Evolutionary conservation across 2,113 vertebrate species (phyloP), one percentile per base, ranked within the genome.

Genomic region (Butorides virescens): DNA sequence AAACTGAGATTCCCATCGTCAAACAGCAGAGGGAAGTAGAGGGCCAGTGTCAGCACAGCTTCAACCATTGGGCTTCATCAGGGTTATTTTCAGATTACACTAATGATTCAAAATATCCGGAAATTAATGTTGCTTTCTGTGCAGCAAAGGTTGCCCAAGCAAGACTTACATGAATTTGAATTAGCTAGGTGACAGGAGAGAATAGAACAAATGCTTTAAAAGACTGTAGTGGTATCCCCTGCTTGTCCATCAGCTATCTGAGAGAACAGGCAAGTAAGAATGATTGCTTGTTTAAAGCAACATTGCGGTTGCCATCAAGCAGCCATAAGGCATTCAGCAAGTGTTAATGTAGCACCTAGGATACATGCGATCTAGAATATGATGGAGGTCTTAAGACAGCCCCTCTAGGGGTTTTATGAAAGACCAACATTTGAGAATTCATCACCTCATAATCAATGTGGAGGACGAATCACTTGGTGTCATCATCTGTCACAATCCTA

Each of bases 21-120:
- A 66, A 90, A 82, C 85, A 87, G 90, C 53, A 91, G 56, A 85
- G 61, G 61, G 61, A 87, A 91, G 52, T 74, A 94, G 87, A 95
- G 65, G 30, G 56, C 42, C 34, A 44, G 6, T 37, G 36, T 68
- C 49, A 72, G 17, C 23, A 39, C 8, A 34, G 32, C 44, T 61
- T 49, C 20, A 39, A 13, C 16, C 27, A 10, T 0, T 53, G 49
- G 11, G 14, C 16, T 22, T 88, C 56, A 44, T 39, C 7, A 26
- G 46, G 7, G 5, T 23, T 65, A 8, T 66, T 76, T 91, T 84
- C 73, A 77, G 37, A 62, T 81, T 49, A 39, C 14, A 39, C 4
- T 37, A 56, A 53, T 36, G 23, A 80, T 37, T 27, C 10, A 56
- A 83, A 86, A 56, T 61, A 50, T n/a, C 22, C 5, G 3, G 29